Base-by-base conservation (phyloP, 1,140 invertebrate genomes). In the Aphidius ervi region DNA sequence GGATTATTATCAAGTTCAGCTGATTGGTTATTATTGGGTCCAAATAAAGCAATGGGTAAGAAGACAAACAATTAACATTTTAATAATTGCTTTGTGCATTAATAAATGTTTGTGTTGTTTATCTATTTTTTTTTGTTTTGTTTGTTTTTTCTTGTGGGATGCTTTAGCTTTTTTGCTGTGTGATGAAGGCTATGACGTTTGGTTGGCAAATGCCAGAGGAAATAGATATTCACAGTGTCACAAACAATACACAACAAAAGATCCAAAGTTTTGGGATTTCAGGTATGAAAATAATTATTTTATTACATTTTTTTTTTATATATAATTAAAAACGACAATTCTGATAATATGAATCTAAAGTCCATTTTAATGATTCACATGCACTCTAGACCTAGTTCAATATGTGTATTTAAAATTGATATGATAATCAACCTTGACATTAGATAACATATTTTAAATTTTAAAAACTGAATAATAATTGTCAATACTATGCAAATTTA, bases 171-270 rank as follows among this genome's bases (percentile, higher is more conserved):
- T 83, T 64, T 54, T 80, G 46, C 71, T 88, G 7, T 83, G 82
- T 5, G 84, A 91, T 63, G 75, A 79, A 46, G 87, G 87, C 31
- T 91, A 84, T 59, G 89, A 92, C 63, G 88, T 91, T 7, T 92
- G 88, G 88, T 72, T 92, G 65, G 85, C 84, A n/a, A 92, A 92
- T 71, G 82, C 82, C 6, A 81, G 90, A 46, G 88, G 90, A 7
- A 91, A 87, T 68, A 82, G 81, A 6, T 91, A 90, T 67, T 88
- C 87, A 0, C 81, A 81, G 62, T 80, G 74, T 46, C 87, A 89
- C 68, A 82, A 78, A 37, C 72, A 69, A 16, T 81, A 86, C 9
- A 79, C 80, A 55, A 75, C 82, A 5, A 83, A 87, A 53, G 74
- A 82, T 23, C 76, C 74, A 64, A 72, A 81, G 45, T 87, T 84